A percentile compares a stretch with the other conserved stretches of the same genome.
These are phyloP conservation scores for Acleris cristana DNA, from an alignment of 2,888 invertebrate species.

Conservation along the genomic window DNA sequence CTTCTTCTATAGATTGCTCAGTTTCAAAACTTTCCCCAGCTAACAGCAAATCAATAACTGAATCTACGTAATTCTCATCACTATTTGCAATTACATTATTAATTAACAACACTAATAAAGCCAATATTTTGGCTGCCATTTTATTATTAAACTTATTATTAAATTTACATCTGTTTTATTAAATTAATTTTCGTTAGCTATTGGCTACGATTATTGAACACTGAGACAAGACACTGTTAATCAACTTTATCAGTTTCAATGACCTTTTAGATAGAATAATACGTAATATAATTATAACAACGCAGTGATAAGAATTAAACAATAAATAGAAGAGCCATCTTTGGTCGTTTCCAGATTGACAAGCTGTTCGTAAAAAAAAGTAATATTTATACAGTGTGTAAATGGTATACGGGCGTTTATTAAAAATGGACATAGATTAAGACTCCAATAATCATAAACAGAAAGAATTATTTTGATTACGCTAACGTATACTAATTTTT, in stretches of 20 bases:
- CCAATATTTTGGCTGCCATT: not conserved
- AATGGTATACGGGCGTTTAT: too few species aligned
- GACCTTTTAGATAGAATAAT: slow-evolving; percentile 33
- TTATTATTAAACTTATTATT: not conserved
- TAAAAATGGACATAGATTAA: too few species aligned
- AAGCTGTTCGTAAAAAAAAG: too few species aligned
- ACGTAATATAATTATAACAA: slow-evolving; percentile 1
- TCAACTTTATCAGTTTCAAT: slow-evolving; percentile 27
- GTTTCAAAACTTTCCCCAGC: slow-evolving; percentile 25
- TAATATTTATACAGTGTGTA: too few species aligned
- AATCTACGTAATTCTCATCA: slow-evolving; percentile 27
- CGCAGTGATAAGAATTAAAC: too few species aligned
- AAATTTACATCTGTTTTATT: not conserved
- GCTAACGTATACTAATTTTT: too few species aligned
- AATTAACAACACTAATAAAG: slow-evolving; percentile 2
- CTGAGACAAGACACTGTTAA: slow-evolving; percentile 7
- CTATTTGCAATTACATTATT: slow-evolving; percentile 1
- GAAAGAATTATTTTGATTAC: too few species aligned
- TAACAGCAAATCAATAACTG: slow-evolving; percentile 27
- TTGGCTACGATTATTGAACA: slow-evolving; percentile 9
- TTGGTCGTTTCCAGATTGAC: too few species aligned
- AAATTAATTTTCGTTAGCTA: slow-evolving; percentile 4
- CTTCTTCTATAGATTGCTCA: slow-evolving; percentile 16
- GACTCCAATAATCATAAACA: too few species aligned
- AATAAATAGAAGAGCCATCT: too few species aligned